Evolutionary conservation across 1,140 invertebrate species (phyloP).

Genomic region (Dryas iulia): DNA sequence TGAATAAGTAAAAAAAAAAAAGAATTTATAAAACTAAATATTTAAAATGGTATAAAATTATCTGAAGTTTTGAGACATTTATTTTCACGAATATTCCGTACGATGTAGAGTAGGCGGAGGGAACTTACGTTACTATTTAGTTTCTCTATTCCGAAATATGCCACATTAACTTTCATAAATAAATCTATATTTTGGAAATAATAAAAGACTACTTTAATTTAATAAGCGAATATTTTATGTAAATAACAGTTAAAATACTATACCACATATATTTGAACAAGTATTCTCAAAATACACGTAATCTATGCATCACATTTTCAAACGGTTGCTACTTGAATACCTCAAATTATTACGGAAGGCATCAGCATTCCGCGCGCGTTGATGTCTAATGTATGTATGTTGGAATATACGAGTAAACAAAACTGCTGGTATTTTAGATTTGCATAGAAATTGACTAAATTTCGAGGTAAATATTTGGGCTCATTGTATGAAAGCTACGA

Average conservation of each 20-base stretch:
- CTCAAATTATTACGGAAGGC: not conserved
- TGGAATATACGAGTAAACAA: not conserved
- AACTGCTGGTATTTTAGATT: not conserved
- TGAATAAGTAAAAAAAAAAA: too few relatives aligned
- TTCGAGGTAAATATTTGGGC: not conserved
- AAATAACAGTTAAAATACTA: not conserved
- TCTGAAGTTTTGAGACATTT: not conserved
- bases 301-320: not conserved
- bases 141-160: too few relatives aligned
- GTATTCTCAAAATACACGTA: conserved; percentile 5
- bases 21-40: too few relatives aligned
- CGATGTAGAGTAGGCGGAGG: too few relatives aligned
- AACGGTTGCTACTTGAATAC: not conserved
- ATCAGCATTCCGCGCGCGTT: conserved; percentile 6
- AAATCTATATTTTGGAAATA: too few relatives aligned
- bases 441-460: conserved; percentile 3
- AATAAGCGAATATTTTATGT: not conserved
- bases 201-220: not conserved
- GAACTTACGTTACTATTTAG: too few relatives aligned
- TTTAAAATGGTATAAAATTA: not conserved
- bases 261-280: not conserved
- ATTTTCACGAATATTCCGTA: too few relatives aligned
- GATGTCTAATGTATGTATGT: conserved; percentile 16
- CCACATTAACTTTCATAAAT: too few relatives aligned
- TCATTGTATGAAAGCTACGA: conserved; percentile 24